Evolutionary conservation across 2,797 vertebrate genomes (phyloP).

Genomic region (Apodemus agrarius): DNA sequence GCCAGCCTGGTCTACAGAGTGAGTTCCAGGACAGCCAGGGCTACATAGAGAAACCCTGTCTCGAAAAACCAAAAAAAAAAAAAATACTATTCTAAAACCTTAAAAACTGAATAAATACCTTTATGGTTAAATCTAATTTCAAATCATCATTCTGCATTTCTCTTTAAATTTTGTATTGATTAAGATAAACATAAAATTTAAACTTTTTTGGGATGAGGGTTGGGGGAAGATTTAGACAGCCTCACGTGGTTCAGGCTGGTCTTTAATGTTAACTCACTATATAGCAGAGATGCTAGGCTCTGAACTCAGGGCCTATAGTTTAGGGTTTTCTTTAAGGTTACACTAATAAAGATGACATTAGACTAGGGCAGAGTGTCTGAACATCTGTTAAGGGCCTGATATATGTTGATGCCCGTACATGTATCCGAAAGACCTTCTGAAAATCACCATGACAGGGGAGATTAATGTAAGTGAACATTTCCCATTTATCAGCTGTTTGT

Average conservation of each 20-base stretch:
- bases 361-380: neutral
- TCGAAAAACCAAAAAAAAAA: no score
- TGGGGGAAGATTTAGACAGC: neutral
- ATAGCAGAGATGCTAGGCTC: neutral
- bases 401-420: neutral
- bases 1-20: no score
- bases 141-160: constrained; percentile 4
- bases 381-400: constrained; percentile 16
- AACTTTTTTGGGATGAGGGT: neutral
- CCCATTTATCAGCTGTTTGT: neutral
- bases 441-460: neutral
- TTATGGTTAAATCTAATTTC: neutral
- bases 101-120: constrained; percentile 3
- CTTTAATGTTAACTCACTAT: neutral
- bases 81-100: neutral
- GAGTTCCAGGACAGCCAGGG: no score
- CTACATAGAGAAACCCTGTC: no score
- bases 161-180: neutral
- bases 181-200: neutral
- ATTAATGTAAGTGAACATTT: constrained; percentile 41
- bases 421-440: neutral
- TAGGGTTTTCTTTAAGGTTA: neutral
- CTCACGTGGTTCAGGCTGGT: neutral
- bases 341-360: constrained; percentile 16
- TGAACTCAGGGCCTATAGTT: neutral